These are phyloP conservation scores for Champsocephalus gunnari DNA, from an alignment of 2,797 vertebrate species.

Conservation along the genomic window DNA sequence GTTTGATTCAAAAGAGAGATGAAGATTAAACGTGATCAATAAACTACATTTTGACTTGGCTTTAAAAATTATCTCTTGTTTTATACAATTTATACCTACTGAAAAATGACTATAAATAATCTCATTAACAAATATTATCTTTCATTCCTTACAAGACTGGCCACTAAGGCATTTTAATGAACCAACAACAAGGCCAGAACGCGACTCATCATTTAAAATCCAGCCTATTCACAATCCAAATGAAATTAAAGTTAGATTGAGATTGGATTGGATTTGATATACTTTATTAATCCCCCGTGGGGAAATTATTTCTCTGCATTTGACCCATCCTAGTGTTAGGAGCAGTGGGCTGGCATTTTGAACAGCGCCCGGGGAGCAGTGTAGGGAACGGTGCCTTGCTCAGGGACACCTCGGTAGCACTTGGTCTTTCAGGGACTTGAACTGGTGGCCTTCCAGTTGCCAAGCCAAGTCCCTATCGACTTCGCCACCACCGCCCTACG, in stretches of 20 bases:
- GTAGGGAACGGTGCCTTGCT: too few relatives aligned
- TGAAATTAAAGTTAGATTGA: conserved; percentile 1
- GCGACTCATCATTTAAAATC: conserved; percentile 17
- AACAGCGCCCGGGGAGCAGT: too few relatives aligned
- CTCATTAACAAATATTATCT: conserved; percentile 42
- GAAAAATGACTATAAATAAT: conserved; percentile 44
- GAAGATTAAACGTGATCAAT: neutral
- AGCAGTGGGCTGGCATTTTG: too few relatives aligned
- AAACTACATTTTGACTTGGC: neutral
- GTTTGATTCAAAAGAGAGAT: neutral
- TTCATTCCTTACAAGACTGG: conserved; percentile 39
- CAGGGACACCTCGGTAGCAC: too few relatives aligned
- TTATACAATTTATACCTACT: neutral
- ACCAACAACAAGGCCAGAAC: conserved; percentile 38
- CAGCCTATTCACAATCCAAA: conserved; percentile 26
- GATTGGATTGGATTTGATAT: too few relatives aligned
- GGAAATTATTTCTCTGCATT: too few relatives aligned
- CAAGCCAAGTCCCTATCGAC: too few relatives aligned
- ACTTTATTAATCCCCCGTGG: too few relatives aligned
- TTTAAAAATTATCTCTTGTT: neutral
- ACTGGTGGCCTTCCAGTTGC: too few relatives aligned
- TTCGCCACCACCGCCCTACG: too few relatives aligned
- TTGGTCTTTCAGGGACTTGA: too few relatives aligned
- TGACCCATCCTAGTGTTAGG: too few relatives aligned
- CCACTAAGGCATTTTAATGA: conserved; percentile 60